phyloP scores from a whole-genome alignment of 2,113 vertebrate genomes.

The Lampris megalopsis region DNA sequence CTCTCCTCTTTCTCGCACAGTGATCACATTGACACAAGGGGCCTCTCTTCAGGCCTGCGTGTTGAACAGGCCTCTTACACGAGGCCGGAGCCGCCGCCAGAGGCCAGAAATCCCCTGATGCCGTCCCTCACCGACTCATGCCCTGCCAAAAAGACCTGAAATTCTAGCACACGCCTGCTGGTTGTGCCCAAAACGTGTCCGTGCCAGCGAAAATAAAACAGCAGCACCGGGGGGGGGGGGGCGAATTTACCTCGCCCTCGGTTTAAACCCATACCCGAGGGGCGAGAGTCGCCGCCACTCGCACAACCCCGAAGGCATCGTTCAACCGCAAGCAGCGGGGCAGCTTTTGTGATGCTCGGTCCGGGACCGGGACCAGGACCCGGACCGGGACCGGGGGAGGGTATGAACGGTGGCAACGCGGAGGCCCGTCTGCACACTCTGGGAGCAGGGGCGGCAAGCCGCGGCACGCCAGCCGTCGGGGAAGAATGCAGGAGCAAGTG shows the following conservation, averaged over 20 bases:
- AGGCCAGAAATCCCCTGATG: slow-evolving; percentile 74
- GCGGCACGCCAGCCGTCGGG: slow-evolving; percentile 66
- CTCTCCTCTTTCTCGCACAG: slow-evolving; percentile 65
- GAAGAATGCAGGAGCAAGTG: slow-evolving; percentile 79
- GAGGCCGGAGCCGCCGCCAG: slow-evolving; percentile 59
- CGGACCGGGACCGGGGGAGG: not conserved
- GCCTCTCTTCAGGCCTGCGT: slow-evolving; percentile 58
- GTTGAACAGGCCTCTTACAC: slow-evolving; percentile 60
- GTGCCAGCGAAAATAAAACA: slow-evolving; percentile 67
- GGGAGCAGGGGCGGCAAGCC: slow-evolving; percentile 65
- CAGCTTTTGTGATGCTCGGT: slow-evolving; percentile 38
- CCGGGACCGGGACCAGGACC: not conserved
- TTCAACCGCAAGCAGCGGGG: slow-evolving; percentile 13
- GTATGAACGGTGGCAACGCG: slow-evolving; percentile 49
- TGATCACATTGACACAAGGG: slow-evolving; percentile 69
- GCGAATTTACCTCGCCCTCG: slow-evolving; percentile 52
- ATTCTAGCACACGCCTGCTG: slow-evolving; percentile 66
- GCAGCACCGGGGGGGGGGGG: slow-evolving; percentile 1
- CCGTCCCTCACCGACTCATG: slow-evolving; percentile 69
- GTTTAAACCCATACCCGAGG: slow-evolving; percentile 53
- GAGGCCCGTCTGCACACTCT: slow-evolving; percentile 58
- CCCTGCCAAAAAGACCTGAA: slow-evolving; percentile 68
- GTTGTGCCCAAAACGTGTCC: slow-evolving; percentile 49
- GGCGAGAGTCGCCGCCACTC: not conserved
- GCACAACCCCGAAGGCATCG: slow-evolving; percentile 13